Conservation (phyloP, 2,113 vertebrate genomes). For the Lepus americanus region DNA sequence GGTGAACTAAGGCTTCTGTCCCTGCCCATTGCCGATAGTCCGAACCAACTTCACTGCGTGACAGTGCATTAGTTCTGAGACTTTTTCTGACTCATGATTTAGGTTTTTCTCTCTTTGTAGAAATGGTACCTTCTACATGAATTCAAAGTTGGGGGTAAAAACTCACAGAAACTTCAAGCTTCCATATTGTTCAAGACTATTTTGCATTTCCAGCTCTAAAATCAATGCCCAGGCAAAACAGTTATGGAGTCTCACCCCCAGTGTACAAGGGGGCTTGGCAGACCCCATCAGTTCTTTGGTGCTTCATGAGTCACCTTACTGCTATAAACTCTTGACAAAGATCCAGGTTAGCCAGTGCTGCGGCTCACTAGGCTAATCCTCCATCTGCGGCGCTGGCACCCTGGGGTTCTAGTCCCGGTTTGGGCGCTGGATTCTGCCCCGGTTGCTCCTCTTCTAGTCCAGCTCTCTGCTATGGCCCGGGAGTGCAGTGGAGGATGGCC, state of each 20-base stretch:
- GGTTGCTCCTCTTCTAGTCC: too few species aligned
- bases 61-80: background rate
- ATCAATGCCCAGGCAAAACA: background rate
- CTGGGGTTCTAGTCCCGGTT: too few species aligned
- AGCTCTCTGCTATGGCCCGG: too few species aligned
- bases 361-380: too few species aligned
- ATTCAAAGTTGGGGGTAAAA: background rate
- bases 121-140: background rate
- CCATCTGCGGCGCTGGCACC: too few species aligned
- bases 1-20: background rate
- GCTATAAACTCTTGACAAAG: constrained; percentile 46
- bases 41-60: background rate
- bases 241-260: background rate
- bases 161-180: background rate
- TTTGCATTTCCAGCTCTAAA: background rate
- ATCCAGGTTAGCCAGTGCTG: background rate
- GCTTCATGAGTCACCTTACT: background rate
- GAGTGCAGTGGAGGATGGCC: too few species aligned
- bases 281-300: background rate
- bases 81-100: background rate
- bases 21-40: accelerated
- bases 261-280: background rate
- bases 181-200: background rate
- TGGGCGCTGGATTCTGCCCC: too few species aligned
- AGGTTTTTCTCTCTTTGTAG: background rate